These are phyloP conservation scores for Deilephila elpenor DNA, from an alignment of 2,888 invertebrate species.

Conservation along the genomic window DNA sequence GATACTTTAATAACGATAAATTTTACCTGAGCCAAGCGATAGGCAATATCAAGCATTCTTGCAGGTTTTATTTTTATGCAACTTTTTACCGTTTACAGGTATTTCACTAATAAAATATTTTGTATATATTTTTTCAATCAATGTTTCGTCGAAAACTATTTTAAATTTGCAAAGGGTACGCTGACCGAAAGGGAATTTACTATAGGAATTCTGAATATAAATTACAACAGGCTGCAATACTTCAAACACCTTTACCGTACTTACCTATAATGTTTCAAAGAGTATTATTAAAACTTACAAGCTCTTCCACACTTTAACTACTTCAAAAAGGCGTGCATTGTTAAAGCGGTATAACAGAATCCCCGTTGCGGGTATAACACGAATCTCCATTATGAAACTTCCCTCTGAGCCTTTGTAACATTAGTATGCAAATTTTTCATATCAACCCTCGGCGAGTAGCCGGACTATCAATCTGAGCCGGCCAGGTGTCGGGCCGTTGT, in stretches of 20 bases:
- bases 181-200: not conserved
- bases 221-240: not conserved
- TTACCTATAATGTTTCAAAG: not conserved
- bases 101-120: too few species aligned
- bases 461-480: slow-evolving; percentile 59
- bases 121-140: too few species aligned
- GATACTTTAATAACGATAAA: too few species aligned
- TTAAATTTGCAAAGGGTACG: too few species aligned
- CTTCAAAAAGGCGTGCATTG: slow-evolving; percentile 18
- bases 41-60: too few species aligned
- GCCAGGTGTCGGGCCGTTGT: slow-evolving; percentile 69
- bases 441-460: slow-evolving; percentile 56
- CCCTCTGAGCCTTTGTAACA: slow-evolving; percentile 57
- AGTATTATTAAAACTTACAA: slow-evolving; percentile 8
- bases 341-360: slow-evolving; percentile 25
- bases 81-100: too few species aligned
- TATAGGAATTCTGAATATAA: not conserved
- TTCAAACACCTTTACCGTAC: not conserved
- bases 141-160: too few species aligned
- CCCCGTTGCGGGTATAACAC: slow-evolving; percentile 45
- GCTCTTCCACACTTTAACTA: slow-evolving; percentile 25
- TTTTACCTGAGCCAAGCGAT: too few species aligned
- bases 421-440: slow-evolving; percentile 75
- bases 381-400: slow-evolving; percentile 55
- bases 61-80: too few species aligned